phyloP scores from a whole-genome alignment of 1,140 invertebrate genomes.

The Trachymyrmex septentrionalis region DNA sequence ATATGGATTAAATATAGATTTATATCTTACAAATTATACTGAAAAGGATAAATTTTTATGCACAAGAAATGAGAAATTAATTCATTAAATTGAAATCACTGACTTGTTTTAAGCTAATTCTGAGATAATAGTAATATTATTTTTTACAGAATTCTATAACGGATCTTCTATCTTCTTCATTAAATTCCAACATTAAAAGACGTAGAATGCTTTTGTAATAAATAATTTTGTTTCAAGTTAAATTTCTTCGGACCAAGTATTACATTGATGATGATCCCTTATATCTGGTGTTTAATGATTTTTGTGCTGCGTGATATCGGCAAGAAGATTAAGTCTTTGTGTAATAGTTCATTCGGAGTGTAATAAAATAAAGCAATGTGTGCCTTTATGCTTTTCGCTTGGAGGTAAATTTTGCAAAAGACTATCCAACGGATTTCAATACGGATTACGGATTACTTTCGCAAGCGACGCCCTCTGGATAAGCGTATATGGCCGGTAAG shows the following conservation, averaged over 20 bases:
- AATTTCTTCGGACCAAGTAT: slow-evolving; percentile 5
- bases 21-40: neutral
- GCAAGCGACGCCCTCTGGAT: slow-evolving; percentile 40
- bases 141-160: neutral
- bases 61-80: neutral
- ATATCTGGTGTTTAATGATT: slow-evolving; percentile 30
- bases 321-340: slow-evolving; percentile 29
- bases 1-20: neutral
- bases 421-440: slow-evolving; percentile 29
- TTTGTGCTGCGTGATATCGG: slow-evolving; percentile 15
- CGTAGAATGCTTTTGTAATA: slow-evolving; percentile 7
- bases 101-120: neutral
- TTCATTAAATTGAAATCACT: neutral
- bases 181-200: neutral
- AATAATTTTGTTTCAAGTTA: slow-evolving; percentile 31
- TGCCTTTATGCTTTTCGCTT: slow-evolving; percentile 22
- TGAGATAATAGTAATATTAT: neutral
- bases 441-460: slow-evolving; percentile 56
- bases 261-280: slow-evolving; percentile 30
- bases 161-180: too few relatives aligned
- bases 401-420: slow-evolving; percentile 3
- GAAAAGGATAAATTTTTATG: neutral
- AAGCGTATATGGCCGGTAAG: slow-evolving; percentile 61
- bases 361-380: slow-evolving; percentile 27
- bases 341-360: slow-evolving; percentile 25